A percentile compares a stretch with the other conserved stretches of the same genome.
phyloP scores from a whole-genome alignment of 2,113 vertebrate species.

The Leptobrachium ailaonicum region DNA sequence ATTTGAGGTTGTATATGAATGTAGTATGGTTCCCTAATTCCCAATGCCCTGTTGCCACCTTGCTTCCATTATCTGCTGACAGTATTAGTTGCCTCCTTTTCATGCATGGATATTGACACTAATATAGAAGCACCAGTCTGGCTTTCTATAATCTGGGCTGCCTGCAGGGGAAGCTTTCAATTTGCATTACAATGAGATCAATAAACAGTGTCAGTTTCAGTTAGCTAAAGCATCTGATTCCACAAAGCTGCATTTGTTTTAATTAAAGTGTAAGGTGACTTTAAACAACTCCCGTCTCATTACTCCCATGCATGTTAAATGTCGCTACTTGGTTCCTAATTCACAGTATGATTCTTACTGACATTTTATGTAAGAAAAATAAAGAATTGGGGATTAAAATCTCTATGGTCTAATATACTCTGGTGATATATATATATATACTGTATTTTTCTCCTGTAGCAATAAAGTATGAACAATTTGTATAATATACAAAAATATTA shows the following conservation, averaged over 20 bases:
- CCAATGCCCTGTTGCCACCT: too few relatives aligned
- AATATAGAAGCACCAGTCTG: background rate
- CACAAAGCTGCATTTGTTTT: constrained; percentile 27
- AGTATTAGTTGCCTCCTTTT: background rate
- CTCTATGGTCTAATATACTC: background rate
- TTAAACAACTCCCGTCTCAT: constrained; percentile 41
- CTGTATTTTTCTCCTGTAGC: background rate
- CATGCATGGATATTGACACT: constrained; percentile 1
- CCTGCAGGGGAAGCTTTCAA: constrained; percentile 43
- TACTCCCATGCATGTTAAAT: constrained; percentile 9
- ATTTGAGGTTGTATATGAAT: too few relatives aligned
- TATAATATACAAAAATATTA: background rate
- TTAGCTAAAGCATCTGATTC: constrained; percentile 37
- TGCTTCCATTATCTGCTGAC: background rate
- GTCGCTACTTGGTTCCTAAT: background rate
- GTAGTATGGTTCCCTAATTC: too few relatives aligned
- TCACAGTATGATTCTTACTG: background rate
- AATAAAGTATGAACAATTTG: background rate
- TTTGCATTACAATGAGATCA: constrained; percentile 48
- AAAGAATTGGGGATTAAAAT: background rate
- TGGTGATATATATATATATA: background rate
- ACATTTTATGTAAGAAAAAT: background rate
- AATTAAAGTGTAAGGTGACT: constrained; percentile 32
- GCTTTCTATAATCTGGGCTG: constrained; percentile 30
- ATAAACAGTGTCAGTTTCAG: constrained; percentile 41